Evolutionary conservation across 2,888 invertebrate genomes (phyloP), one percentile per base, ranked within the genome.

Genomic region (Cremastinae sp.): DNA sequence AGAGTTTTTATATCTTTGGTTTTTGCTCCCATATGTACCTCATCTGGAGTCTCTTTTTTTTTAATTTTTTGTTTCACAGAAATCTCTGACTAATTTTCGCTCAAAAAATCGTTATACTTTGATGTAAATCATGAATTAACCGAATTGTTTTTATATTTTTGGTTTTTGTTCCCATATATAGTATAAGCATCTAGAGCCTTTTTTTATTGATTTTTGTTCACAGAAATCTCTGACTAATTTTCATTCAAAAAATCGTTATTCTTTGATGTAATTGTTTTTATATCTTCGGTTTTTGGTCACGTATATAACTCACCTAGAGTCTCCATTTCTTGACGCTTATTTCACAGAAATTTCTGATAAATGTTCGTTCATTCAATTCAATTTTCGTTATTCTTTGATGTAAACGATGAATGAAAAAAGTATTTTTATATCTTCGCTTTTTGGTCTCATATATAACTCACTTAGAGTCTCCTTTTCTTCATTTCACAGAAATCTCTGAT

Each of bases 321-420:
- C n/a, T n/a, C n/a, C n/a, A n/a, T n/a, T n/a, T n/a, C n/a, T n/a
- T n/a, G n/a, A n/a, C n/a, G n/a, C n/a, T n/a, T n/a, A 38, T n/a
- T 66, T 65, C 22, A 38, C 47, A 53, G 20, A 66, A 75, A 75
- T 69, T 61, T 16, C 36, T n/a, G 18, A 54, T 43, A 47, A 65
- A 69, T 53, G 66, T 53, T 28, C 58, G 58, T 59, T 47, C 76
- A 38, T n/a, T n/a, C n/a, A n/a, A n/a, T n/a, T n/a, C n/a, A n/a
- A n/a, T n/a, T n/a, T n/a, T n/a, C n/a, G n/a, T n/a, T n/a, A n/a
- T n/a, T n/a, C n/a, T n/a, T n/a, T n/a, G n/a, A n/a, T n/a, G n/a
- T n/a, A n/a, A n/a, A n/a, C n/a, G n/a, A n/a, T n/a, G n/a, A n/a
- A n/a, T n/a, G n/a, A 58, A 43, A 47, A 61, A 53, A 61, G 61